Base-by-base conservation (phyloP, 2,113 vertebrate genomes). In the Ptilorrhoa leucosticta region DNA sequence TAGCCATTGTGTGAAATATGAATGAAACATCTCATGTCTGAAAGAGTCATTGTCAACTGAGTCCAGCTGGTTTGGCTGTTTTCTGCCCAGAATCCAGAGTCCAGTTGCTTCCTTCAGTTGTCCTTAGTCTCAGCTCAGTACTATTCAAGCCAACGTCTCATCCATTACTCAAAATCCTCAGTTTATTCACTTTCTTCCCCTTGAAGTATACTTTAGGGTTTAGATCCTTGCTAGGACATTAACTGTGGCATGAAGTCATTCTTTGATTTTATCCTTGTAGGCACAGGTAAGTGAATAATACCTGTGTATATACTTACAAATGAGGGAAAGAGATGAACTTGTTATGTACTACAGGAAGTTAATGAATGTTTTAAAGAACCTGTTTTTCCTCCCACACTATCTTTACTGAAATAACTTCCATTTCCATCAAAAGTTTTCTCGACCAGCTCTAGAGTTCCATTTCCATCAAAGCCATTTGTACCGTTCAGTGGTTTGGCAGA, bases 1-100 rank as follows among this genome's bases (percentile, higher is more conserved):
- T 94, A 93, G 92, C 83, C 87, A 94, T 94, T 96, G 90, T 97
- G 94, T 87, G 87, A 95, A 91, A 94, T 95, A 79, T 92, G 89
- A 97, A 96, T 95, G 85, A 95, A 96, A 89, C 79, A 88, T 96
- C 85, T 90, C 81, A 68, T 93, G 64, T 95, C 84, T 96, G 87
- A 95, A 96, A 95, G 91, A 90, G 60, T 95, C 80, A 87, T 82
- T 95, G 96, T 95, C 94, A 91, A 15, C 64, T 31, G 68, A 77
- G 72, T 60, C 83, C 93, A 94, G 92, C 96, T 96, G 93, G 33
- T 73, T 68, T 28, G 51, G 61, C 27, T 79, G n/a, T 73, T 10
- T 58, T 91, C 78, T 93, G 87, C 75, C 42, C 30, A 47, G 50
- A 64, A 75, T 93, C 53, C 75, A 68, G 79, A 75, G 64, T 79